Evolutionary conservation across 2,113 vertebrate species (phyloP), one percentile per base, ranked within the genome.

Genomic region (Mormyrus iriodes): DNA sequence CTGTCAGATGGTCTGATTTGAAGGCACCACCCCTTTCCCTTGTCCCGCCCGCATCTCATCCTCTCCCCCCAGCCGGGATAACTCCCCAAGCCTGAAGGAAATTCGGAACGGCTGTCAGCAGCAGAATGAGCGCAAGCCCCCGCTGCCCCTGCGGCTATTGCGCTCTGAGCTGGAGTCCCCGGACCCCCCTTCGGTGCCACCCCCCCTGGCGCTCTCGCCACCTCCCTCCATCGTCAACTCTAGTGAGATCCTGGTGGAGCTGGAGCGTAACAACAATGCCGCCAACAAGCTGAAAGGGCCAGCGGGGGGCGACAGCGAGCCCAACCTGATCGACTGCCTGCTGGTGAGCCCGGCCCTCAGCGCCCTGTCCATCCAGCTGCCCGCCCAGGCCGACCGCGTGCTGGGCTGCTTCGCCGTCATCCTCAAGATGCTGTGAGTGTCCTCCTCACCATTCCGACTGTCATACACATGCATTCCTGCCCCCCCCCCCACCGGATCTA

Each of bases 41-140:
- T 65, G 3, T 17, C 15, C 19, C 49, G 21, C 83, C 6, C 46
- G 24, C 21, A 39, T 79, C 51, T 55, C 83, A n/a, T 19, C 19
- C 19, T 5, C 6, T 6, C 55, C 42, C 51, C 88, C 0, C 92
- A 99, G 98, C 55, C 97, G 98, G 2, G 98, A 99, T 96, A 99
- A 99, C 92, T 99, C 98, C 12, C 98, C 98, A 3, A 99, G 98
- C 93, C 96, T 99, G 93, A 99, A 99, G 93, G 98, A 99, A 95
- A 99, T 99, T 93, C 95, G 98, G 61, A 99, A 99, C 0, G 98
- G 98, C 90, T 99, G 98, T 94, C 98, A 99, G 94, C 98, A 99
- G 93, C 97, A 97, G 52, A 98, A 97, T 0, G 98, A 99, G 90
- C 96, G 98, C 82, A 99, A 99, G 88, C 98, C 98, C 27, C 98